Percentiles rank a stretch among this genome's conserved stretches.
Conservation (phyloP, 2,888 invertebrate genomes). For the Arge pagana region DNA sequence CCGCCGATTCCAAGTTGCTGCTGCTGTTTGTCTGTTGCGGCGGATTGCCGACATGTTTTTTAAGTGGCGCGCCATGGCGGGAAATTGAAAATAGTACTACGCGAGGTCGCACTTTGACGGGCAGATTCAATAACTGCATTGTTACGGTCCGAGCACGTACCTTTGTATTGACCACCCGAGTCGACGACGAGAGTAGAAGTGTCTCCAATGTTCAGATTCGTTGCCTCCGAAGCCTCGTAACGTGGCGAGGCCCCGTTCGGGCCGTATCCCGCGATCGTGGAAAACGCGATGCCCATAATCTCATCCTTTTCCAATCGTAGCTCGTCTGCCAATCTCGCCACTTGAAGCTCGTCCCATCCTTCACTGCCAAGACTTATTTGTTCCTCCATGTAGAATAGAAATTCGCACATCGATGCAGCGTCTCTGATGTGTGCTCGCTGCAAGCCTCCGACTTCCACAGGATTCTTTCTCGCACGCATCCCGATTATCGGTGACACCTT, state of each 20-base stretch:
- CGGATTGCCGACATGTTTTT: too few relatives aligned
- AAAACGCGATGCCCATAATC: constrained; percentile 78
- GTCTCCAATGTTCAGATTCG: constrained; percentile 70
- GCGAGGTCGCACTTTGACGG: too few relatives aligned
- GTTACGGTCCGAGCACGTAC: too few relatives aligned
- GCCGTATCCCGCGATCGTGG: constrained; percentile 86
- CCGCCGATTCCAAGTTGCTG: too few relatives aligned
- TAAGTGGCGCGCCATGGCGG: too few relatives aligned
- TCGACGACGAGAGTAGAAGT: constrained; percentile 87
- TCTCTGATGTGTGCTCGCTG: constrained; percentile 83
- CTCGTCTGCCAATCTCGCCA: constrained; percentile 72
- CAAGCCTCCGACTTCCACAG: constrained; percentile 80
- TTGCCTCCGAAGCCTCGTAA: constrained; percentile 74
- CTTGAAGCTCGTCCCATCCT: constrained; percentile 73
- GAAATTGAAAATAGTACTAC: too few relatives aligned
- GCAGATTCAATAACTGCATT: too few relatives aligned
- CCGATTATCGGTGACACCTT: constrained; percentile 81
- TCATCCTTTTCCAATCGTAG: constrained; percentile 74
- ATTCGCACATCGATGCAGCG: constrained; percentile 87
- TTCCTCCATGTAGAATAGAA: constrained; percentile 74
- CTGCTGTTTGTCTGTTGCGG: too few relatives aligned
- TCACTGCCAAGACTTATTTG: constrained; percentile 51
- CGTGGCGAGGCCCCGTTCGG: constrained; percentile 87
- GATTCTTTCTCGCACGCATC: constrained; percentile 87
- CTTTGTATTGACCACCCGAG: constrained; percentile 93